A percentile compares a stretch with the other conserved stretches of the same genome.
Evolutionary conservation across 2,888 invertebrate genomes (phyloP).

Genomic region (Emmelina monodactyla): DNA sequence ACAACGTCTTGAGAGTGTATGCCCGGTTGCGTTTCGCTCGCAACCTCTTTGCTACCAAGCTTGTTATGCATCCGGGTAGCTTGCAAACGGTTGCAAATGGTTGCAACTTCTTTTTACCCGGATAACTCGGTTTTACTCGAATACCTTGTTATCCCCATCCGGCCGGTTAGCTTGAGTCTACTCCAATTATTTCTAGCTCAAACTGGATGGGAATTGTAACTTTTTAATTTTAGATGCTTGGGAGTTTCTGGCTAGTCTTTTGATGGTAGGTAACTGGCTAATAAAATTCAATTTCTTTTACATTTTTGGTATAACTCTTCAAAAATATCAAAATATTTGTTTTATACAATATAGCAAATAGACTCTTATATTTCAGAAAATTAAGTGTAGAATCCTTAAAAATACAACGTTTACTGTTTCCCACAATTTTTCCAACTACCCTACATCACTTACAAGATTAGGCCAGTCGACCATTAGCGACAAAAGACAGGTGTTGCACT

Average conservation of each 20-base stretch:
- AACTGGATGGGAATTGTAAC: conserved; percentile 43
- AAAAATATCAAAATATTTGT: no score
- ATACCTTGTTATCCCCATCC: conserved; percentile 49
- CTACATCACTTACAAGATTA: conserved; percentile 27
- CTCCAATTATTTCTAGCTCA: conserved; percentile 57
- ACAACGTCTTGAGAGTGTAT: conserved; percentile 23
- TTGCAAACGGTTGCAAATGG: conserved; percentile 3
- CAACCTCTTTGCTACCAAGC: conserved; percentile 34
- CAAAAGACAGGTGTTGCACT: conserved; percentile 58
- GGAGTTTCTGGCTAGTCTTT: no score
- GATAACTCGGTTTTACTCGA: conserved; percentile 29
- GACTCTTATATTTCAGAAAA: no score
- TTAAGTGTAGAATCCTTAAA: no score
- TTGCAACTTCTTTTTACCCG: conserved; percentile 19
- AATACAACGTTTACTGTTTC: conserved; percentile 24
- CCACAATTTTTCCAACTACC: conserved; percentile 19
- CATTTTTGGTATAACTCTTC: no score
- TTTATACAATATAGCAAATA: no score
- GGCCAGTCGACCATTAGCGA: conserved; percentile 51
- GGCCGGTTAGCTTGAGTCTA: conserved; percentile 54
- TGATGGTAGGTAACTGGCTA: no score
- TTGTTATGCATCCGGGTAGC: conserved; percentile 23
- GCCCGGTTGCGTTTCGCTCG: conserved; percentile 33
- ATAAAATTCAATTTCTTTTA: no score
- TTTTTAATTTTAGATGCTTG: conserved; percentile 24